Evolutionary conservation across 2,888 invertebrate species (phyloP), one percentile per base, ranked within the genome.

Genomic region (Pemphredon lugubris): DNA sequence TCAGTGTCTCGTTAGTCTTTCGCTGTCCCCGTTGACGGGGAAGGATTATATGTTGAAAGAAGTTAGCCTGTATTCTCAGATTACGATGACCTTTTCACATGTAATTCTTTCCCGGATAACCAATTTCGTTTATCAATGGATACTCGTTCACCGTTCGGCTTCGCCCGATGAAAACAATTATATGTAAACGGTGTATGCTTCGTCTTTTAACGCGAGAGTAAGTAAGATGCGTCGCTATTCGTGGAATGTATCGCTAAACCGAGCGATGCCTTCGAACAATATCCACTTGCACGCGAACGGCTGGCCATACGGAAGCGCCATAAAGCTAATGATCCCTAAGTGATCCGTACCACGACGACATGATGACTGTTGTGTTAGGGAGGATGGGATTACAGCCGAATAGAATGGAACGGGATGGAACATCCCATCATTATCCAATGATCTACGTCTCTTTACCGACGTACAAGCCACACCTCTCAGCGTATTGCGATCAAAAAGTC

Each of bases 351-450:
- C 73, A 75, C 74, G 82, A 76, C 82, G 77, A 79, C 80, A 71
- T 70, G 79, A 82, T 79, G 79, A 75, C 80, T 78, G 82, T 82
- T 80, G 74, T 59, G 70, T 73, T 61, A 78, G 80, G 73, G 79
- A 82, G 82, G 82, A 79, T 73, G 82, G 75, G 80, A 82, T 83
- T 79, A 79, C 81, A 76, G 81, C 66, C 82, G 83, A 85, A 83
- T 77, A 81, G 76, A 84, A 80, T 74, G 77, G 80, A 76, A 72
- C 70, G 80, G 73, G 83, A 86, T 79, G 85, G 81, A 76, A 86
- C 87, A 86, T 87, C 86, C 86, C 81, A 85, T 85, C 84, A 87
- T 87, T 87, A 87, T 87, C 79, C 87, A 87, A 87, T 87, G 85
- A 87, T 86, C 79, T 68, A 71, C 78, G 74, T 83, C 79, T 83